Evolutionary conservation across 2,888 invertebrate genomes (phyloP), one percentile per base, ranked within the genome.

Genomic region (Watsonalla binaria): DNA sequence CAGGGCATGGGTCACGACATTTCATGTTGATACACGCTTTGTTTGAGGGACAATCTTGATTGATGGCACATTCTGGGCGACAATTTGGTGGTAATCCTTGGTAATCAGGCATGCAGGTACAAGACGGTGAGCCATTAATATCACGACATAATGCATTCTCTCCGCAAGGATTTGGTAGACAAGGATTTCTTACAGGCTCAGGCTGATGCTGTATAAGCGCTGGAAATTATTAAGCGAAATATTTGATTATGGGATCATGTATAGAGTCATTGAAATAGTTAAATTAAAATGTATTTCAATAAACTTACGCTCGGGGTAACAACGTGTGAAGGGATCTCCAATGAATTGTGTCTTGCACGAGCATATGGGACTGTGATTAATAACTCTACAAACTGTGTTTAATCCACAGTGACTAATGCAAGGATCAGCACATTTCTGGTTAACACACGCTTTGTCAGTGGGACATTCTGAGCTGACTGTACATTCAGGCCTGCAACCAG

Each of bases 341-440:
- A 92, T 93, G 64, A 90, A 92, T 47, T 91, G 90, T 15, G 81
- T 68, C 33, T 86, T 90, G 74, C 96, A 96, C 52, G 93, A 92
- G 78, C 96, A 97, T 68, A 95, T 93, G 4, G 96, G 96, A 75
- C 94, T 95, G 73, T 96, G 96, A 75, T 95, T 95, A 56, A 94
- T 92, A 2, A 95, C 95, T 75, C 93, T 92, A 72, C 97, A 97
- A 45, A 92, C 86, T 5, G 94, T 90, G 68, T 94, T 93, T 71
- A 87, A 85, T 46, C 95, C 95, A 69, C 95, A 95, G 51, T 93
- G 93, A 55, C 93, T 93, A 39, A 93, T 92, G 63, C 97, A 97
- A 45, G 97, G 96, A 78, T 96, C 93, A 33, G 87, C 76, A 76
- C 97, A 97, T 84, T 95, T 95, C 64, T 94, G 93, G 70, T 94